Base-by-base conservation (phyloP, 2,888 invertebrate species). In the Lasius platythorax region DNA sequence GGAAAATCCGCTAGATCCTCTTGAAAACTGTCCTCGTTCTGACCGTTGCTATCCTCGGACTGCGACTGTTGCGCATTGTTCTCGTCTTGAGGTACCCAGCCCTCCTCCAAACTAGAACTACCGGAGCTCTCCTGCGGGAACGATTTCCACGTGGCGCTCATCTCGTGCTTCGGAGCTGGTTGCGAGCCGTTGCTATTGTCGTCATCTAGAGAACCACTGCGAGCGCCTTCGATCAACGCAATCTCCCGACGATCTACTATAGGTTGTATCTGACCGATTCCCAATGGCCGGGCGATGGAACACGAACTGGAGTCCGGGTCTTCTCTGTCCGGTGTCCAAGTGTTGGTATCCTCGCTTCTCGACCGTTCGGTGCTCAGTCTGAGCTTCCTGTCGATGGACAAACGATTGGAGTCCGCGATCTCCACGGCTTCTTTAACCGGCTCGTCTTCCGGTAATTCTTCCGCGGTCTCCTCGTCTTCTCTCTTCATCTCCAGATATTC, bases 91-190 rank as follows among this genome's bases (percentile, higher is more conserved):
- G 97, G 97, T 92, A 97, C 96, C 96, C 97, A 97, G 8, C 97
- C 97, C 93, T 98, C 98, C 94, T 98, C 98, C 67, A 98, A 96
- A 93, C 98, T 98, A 4, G 98, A 98, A 87, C 98, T 98, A 56
- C 97, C 98, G 74, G 98, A 98, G 93, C 98, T 98, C 93, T 98
- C 98, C 23, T 98, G 96, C 33, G 98, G 97, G 93, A 98, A 98
- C 3, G 98, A 97, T 91, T 97, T 96, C 97, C 98, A 98, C 0
- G 98, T 98, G 4, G 97, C 97, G 93, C 97, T 97, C 78, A 97
- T 95, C 93, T 98, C 98, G 93, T 96, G 96, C 70, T 96, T 95
- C 3, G 61, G 86, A 95, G 97, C 85, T 0, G 91, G 91, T 37
- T 91, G 92, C 1, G 91, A 90, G 3, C 91, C 91, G 68, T 92